Evolutionary conservation across 1,140 invertebrate species (phyloP).

Genomic region (Brachionus paranguensis): DNA sequence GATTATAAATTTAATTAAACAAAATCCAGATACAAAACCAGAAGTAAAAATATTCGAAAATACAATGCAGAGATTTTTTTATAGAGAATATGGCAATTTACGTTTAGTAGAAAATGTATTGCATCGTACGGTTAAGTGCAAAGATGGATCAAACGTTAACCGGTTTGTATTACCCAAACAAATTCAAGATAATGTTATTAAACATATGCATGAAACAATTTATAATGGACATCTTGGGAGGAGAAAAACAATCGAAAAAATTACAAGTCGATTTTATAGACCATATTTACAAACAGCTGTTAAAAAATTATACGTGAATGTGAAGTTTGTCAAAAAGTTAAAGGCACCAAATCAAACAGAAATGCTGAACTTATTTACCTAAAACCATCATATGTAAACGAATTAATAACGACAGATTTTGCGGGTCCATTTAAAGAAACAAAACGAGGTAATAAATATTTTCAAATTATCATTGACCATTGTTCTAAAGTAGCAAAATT

Average conservation of each 20-base stretch:
- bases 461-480: slow-evolving; percentile 48
- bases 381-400: not conserved
- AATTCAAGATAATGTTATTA: not conserved
- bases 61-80: not conserved
- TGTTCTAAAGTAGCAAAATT: slow-evolving; percentile 54
- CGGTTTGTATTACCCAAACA: not conserved
- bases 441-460: slow-evolving; percentile 45
- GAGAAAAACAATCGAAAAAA: not conserved
- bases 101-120: not conserved
- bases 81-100: slow-evolving; percentile 25
- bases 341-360: not conserved
- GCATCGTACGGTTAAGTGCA: not conserved
- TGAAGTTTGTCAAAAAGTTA: slow-evolving; percentile 40
- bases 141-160: not conserved
- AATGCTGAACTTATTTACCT: not conserved
- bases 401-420: slow-evolving; percentile 42
- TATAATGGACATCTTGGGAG: slow-evolving; percentile 34
- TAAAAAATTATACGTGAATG: slow-evolving; percentile 9
- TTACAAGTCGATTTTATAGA: not conserved
- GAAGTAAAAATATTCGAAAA: slow-evolving; percentile 15
- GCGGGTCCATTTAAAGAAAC: slow-evolving; percentile 42
- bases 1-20: slow-evolving; percentile 19
- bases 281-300: not conserved
- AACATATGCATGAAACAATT: slow-evolving; percentile 26
- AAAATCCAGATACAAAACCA: not conserved